A percentile compares a stretch with the other conserved stretches of the same genome.
phyloP scores from a whole-genome alignment of 2,888 invertebrate species.

The Harmothoe impar region DNA sequence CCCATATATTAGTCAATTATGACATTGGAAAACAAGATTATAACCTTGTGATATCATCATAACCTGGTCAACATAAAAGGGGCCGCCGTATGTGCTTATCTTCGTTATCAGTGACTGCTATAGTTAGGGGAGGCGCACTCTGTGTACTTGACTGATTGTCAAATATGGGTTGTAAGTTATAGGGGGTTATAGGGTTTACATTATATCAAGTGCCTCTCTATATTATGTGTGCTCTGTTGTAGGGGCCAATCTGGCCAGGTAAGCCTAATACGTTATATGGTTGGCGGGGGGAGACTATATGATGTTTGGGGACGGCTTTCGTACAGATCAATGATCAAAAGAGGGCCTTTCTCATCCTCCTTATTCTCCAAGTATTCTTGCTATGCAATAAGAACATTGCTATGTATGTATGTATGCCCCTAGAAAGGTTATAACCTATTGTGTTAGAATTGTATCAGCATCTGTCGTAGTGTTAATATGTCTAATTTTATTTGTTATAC shows the following conservation, averaged over 20 bases:
- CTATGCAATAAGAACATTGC: no score
- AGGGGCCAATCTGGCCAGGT: not conserved
- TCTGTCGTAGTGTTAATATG: no score
- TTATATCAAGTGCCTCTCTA: not conserved
- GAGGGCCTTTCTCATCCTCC: no score
- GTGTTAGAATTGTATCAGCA: no score
- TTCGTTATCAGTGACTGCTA: slow-evolving; percentile 1
- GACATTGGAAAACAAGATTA: not conserved
- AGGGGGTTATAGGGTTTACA: slow-evolving; percentile 4
- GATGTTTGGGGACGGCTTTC: no score
- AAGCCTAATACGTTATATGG: no score
- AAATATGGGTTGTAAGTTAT: slow-evolving; percentile 23
- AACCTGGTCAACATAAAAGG: not conserved
- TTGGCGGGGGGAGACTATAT: no score
- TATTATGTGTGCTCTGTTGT: not conserved
- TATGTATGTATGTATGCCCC: no score
- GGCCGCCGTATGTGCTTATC: not conserved
- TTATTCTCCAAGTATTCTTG: no score
- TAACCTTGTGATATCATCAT: not conserved
- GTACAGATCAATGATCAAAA: no score
- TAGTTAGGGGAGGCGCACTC: not conserved
- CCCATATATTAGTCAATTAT: not conserved
- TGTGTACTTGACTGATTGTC: not conserved
- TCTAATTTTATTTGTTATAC: no score
- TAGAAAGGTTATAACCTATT: no score